A percentile compares a stretch with the other conserved stretches of the same genome.
Conservation (phyloP, 2,888 invertebrate species). For the Magallana nippona region DNA sequence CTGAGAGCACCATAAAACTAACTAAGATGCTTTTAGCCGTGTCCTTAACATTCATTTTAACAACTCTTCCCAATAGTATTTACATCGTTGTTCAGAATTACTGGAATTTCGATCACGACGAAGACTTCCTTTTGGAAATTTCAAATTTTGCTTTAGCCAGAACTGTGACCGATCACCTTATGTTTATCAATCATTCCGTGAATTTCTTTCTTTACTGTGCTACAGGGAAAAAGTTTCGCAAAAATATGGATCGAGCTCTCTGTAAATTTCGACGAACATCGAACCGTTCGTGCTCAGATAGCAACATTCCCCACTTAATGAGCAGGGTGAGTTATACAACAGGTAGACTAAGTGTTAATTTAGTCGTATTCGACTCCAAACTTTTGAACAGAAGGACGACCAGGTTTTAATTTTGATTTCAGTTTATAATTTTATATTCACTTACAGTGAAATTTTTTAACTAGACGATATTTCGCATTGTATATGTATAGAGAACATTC, state of each 20-base stretch:
- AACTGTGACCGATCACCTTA: constrained; percentile 73
- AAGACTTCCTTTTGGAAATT: constrained; percentile 47
- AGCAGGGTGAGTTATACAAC: constrained; percentile 19
- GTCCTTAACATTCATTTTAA: constrained; percentile 76
- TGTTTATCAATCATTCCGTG: constrained; percentile 71
- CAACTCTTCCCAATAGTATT: constrained; percentile 76
- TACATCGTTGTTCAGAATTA: constrained; percentile 64
- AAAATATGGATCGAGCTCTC: constrained; percentile 74
- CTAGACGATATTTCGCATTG: too few species aligned
- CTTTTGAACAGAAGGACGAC: constrained; percentile 6
- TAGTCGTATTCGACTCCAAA: constrained; percentile 9
- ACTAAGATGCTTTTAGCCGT: constrained; percentile 77
- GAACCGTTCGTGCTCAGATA: constrained; percentile 43
- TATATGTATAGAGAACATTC: too few species aligned
- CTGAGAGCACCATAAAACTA: constrained; percentile 68
- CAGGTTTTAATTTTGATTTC: background rate
- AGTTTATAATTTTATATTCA: too few species aligned
- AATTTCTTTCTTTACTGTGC: constrained; percentile 75
- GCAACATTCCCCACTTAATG: constrained; percentile 15
- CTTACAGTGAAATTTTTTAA: too few species aligned
- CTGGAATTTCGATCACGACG: constrained; percentile 51
- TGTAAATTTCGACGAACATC: constrained; percentile 67
- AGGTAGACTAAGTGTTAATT: constrained; percentile 23
- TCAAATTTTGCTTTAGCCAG: constrained; percentile 65
- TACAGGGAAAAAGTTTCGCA: constrained; percentile 37